Conservation (phyloP, 1,140 invertebrate genomes). For the Pseudomyrmex sp. region DNA sequence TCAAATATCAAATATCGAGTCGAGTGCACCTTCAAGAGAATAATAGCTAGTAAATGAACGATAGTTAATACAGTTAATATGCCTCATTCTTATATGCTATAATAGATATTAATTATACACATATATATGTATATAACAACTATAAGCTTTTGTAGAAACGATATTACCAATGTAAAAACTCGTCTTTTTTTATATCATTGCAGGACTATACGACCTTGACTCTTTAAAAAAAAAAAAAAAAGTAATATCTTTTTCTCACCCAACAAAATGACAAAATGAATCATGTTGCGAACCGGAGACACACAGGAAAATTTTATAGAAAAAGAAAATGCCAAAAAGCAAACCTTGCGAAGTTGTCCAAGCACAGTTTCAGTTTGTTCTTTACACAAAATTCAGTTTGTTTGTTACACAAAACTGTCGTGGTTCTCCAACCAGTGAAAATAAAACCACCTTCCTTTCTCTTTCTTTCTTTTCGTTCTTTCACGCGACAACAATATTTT, state of each 20-base stretch:
- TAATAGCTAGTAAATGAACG: conserved; percentile 44
- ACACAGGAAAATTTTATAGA: conserved; percentile 18
- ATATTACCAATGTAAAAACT: too few relatives aligned
- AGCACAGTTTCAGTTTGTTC: conserved; percentile 37
- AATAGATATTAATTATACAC: too few relatives aligned
- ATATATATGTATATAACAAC: too few relatives aligned
- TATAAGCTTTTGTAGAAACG: too few relatives aligned
- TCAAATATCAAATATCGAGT: conserved; percentile 51
- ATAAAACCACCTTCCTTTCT: conserved; percentile 5
- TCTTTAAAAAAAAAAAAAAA: neutral
- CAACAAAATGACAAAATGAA: conserved; percentile 10
- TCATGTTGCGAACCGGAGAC: neutral
- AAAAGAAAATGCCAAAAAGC: conserved; percentile 38
- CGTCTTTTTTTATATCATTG: neutral
- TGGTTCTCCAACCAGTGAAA: neutral
- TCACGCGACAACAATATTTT: conserved; percentile 40
- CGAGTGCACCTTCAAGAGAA: conserved; percentile 22
- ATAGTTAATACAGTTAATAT: neutral
- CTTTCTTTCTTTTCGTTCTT: neutral
- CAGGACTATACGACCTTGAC: neutral
- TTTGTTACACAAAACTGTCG: conserved; percentile 51
- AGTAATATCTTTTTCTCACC: conserved; percentile 23
- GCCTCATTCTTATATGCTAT: too few relatives aligned
- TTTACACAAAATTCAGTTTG: conserved; percentile 50
- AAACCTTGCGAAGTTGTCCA: conserved; percentile 29